Percentiles rank a stretch among this genome's conserved stretches.
Evolutionary conservation across 2,113 vertebrate species (phyloP).

Genomic region (Pelusios castaneus): DNA sequence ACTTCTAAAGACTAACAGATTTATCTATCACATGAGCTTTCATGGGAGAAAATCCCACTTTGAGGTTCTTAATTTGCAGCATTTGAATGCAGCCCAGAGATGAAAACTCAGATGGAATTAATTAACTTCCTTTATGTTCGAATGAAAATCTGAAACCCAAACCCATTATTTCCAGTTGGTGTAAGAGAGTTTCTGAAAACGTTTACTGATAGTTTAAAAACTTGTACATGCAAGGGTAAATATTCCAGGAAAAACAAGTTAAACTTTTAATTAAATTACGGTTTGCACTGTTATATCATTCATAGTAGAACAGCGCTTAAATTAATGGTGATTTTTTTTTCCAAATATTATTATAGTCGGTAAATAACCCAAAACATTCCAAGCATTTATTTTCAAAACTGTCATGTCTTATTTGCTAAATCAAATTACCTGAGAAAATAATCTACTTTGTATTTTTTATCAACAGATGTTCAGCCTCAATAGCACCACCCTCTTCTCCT

Average conservation of each 20-base stretch:
- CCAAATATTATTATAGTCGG: neutral
- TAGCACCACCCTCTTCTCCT: neutral
- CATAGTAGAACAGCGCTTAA: neutral
- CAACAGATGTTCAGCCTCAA: constrained; percentile 18
- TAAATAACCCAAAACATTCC: neutral
- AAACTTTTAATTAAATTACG: neutral
- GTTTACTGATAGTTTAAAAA: neutral
- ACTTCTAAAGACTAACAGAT: too few relatives aligned
- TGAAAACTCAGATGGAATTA: accelerated
- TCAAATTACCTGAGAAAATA: neutral
- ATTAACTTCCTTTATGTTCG: neutral
- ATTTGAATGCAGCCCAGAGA: neutral
- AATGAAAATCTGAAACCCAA: neutral
- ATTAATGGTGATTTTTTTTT: neutral
- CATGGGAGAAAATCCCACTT: too few relatives aligned
- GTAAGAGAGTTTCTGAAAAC: neutral
- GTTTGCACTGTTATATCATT: neutral
- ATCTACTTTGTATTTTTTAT: constrained; percentile 24
- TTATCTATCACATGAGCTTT: too few relatives aligned
- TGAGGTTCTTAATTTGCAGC: neutral
- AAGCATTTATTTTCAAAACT: neutral
- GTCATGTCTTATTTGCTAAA: neutral
- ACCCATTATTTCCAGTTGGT: neutral
- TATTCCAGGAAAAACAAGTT: neutral
- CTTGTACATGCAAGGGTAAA: neutral